These are phyloP conservation scores for Cottus gobio DNA, from an alignment of 2,113 vertebrate species.

Conservation along the genomic window DNA sequence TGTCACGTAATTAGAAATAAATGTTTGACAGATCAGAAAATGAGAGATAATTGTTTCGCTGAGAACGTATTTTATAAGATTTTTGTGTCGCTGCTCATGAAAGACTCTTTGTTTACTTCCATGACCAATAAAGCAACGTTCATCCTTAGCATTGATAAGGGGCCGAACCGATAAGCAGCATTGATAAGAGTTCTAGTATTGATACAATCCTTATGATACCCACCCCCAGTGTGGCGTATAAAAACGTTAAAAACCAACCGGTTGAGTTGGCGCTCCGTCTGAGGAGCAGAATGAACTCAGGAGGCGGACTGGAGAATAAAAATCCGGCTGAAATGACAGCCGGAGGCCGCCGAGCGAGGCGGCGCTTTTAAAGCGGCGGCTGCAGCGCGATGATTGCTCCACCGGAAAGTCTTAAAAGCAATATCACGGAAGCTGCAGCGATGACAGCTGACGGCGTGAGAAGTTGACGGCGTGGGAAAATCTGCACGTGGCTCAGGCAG, in stretches of 20 bases:
- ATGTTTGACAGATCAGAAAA: too few relatives aligned
- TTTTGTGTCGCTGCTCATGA: too few relatives aligned
- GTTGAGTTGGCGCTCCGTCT: not conserved
- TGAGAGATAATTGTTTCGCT: too few relatives aligned
- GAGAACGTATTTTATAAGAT: too few relatives aligned
- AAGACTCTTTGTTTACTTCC: too few relatives aligned
- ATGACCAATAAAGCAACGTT: too few relatives aligned
- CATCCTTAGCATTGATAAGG: too few relatives aligned
- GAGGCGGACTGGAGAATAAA: conserved; percentile 15
- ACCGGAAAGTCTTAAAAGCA: conserved; percentile 15
- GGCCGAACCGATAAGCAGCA: too few relatives aligned
- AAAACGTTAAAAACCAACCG: not conserved
- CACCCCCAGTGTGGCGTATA: too few relatives aligned
- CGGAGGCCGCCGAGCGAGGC: conserved; percentile 1
- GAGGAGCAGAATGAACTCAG: not conserved
- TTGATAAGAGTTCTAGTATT: too few relatives aligned
- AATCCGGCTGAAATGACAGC: conserved; percentile 3
- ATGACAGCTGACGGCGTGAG: not conserved
- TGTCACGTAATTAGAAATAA: too few relatives aligned
- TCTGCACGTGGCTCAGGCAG: not conserved
- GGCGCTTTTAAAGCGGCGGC: not conserved
- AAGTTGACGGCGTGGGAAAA: not conserved
- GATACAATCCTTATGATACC: too few relatives aligned
- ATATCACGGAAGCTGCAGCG: not conserved
- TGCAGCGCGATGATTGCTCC: conserved; percentile 3